Evolutionary conservation across 1,140 invertebrate genomes (phyloP).

Genomic region (Drosophila arawakana): DNA sequence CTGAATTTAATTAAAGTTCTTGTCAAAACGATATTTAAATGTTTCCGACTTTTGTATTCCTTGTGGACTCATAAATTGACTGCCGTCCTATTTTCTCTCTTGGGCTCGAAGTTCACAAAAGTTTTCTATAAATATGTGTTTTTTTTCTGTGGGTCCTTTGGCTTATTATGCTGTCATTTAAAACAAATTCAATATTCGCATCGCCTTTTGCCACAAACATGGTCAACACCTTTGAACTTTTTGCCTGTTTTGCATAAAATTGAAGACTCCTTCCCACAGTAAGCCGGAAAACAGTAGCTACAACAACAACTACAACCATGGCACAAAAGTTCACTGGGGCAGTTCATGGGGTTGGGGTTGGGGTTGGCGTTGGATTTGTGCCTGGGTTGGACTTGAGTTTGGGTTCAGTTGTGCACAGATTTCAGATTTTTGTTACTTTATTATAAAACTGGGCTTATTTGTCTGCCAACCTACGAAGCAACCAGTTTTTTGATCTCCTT

Average conservation of each 20-base stretch:
- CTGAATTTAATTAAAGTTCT: not conserved
- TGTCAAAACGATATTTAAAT: not conserved
- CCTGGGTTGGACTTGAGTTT: not conserved
- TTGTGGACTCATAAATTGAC: constrained; percentile 10
- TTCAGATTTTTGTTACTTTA: constrained; percentile 79
- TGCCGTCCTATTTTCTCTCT: not conserved
- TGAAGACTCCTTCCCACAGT: constrained; percentile 30
- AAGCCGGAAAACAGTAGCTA: constrained; percentile 22
- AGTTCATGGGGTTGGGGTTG: constrained; percentile 32
- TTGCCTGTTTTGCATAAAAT: constrained; percentile 64
- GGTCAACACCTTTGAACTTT: constrained; percentile 80
- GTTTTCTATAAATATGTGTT: not conserved
- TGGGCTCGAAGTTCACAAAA: constrained; percentile 9
- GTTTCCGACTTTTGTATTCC: not conserved
- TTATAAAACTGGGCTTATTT: constrained; percentile 75
- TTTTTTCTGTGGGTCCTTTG: constrained; percentile 25
- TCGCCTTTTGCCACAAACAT: constrained; percentile 56
- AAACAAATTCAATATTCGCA: constrained; percentile 78
- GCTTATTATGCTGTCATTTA: constrained; percentile 78
- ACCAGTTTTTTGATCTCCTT: constrained; percentile 8
- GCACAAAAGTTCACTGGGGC: constrained; percentile 46
- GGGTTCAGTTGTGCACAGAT: constrained; percentile 42
- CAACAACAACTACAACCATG: constrained; percentile 37
- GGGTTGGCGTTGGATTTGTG: not conserved
- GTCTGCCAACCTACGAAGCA: constrained; percentile 42